Evolutionary conservation across 2,888 invertebrate genomes (phyloP), one percentile per base, ranked within the genome.

Genomic region (Thecophora atra): DNA sequence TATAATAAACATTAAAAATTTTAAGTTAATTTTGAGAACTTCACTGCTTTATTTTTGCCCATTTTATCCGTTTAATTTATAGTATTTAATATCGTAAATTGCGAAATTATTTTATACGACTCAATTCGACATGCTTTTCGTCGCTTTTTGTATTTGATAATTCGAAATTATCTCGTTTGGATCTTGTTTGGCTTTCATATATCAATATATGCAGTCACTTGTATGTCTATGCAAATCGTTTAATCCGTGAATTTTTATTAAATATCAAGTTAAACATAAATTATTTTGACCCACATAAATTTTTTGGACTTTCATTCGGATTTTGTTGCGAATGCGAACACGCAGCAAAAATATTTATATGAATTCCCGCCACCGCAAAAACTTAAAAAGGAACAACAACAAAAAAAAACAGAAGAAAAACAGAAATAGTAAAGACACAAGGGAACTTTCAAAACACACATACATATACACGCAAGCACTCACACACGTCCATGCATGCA

Each of bases 281-380:
- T 79, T 82, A 79, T 81, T 79, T 77, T 81, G 80, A 81, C 82
- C 81, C 80, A 82, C 80, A 81, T 80, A 81, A 79, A 79, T 78
- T 76, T 76, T 76, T 75, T n/a, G n/a, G 19, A 72, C 62, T 60
- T 66, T 72, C 71, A 72, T 70, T 71, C 30, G 4, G 44, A 47
- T 68, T 73, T 71, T 71, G 56, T 58, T 66, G 30, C 28, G 66
- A 42, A 66, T 66, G 30, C 28, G 66, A 42, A 66, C 62, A 21
- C 58, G 64, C 64, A 60, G 30, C 62, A 65, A 37, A 11, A 8
- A 11, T 37, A 37, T 37, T 37, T 37, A 72, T 68, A 72, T 72
- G 68, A 51, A 73, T 71, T 67, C 54, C 54, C 51, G 56, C 19
- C 37, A 51, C 28, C 28, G 62, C 70, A 26, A 70, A 37, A 37